A percentile compares a stretch with the other conserved stretches of the same genome.
phyloP scores from a whole-genome alignment of 2,797 vertebrate species.

The Acanthis flammea region DNA sequence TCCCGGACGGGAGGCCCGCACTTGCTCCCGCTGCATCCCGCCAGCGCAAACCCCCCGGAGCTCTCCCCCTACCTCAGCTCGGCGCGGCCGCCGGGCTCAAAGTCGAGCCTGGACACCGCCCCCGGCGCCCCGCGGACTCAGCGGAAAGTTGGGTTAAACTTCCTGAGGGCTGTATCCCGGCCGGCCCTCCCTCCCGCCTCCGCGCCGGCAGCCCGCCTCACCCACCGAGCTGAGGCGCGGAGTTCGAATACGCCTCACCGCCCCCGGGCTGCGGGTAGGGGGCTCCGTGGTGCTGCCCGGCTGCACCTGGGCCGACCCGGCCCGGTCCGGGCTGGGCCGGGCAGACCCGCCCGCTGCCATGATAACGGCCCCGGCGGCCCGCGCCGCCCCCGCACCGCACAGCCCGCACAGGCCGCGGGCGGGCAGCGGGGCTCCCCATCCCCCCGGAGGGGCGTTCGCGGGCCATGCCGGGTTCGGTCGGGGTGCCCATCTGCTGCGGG shows the following conservation, averaged over 20 bases:
- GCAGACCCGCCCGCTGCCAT: background rate
- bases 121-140: background rate
- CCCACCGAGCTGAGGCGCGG: background rate
- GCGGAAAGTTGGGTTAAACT: conserved; percentile 41
- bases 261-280: background rate
- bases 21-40: accelerated
- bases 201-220: background rate
- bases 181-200: background rate
- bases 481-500: background rate
- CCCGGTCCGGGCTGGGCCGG: background rate
- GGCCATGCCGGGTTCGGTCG: accelerated
- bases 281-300: background rate
- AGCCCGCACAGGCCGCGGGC: background rate
- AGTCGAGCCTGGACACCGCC: background rate
- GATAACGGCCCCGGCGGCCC: background rate
- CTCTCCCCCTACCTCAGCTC: background rate
- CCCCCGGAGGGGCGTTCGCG: accelerated
- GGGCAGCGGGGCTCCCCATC: background rate
- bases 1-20: background rate
- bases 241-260: accelerated
- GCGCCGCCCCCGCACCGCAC: background rate
- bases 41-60: background rate
- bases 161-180: background rate
- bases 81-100: background rate
- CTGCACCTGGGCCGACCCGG: background rate